phyloP scores from a whole-genome alignment of 1,140 invertebrate genomes.

The Zaprionus nigranus region DNA sequence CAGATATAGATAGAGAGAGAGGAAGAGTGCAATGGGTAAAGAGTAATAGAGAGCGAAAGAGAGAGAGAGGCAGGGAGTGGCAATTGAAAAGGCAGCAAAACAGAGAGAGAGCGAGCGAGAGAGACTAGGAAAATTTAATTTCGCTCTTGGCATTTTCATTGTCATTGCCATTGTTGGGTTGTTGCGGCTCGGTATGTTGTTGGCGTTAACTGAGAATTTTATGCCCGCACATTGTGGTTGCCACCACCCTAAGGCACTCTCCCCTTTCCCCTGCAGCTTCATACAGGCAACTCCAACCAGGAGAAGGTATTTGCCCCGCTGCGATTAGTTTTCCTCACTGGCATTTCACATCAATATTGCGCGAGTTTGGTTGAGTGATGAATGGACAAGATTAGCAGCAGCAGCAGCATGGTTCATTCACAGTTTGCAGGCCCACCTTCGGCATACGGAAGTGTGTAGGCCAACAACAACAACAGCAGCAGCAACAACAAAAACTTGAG shows the following conservation, averaged over 20 bases:
- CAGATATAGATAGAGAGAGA: not conserved
- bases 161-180: constrained; percentile 36
- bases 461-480: constrained; percentile 25
- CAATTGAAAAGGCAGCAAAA: not conserved
- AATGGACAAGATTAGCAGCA: constrained; percentile 38
- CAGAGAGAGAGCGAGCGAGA: not conserved
- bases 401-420: constrained; percentile 27
- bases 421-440: constrained; percentile 9
- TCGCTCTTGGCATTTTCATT: constrained; percentile 40
- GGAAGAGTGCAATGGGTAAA: not conserved
- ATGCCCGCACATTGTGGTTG: constrained; percentile 5
- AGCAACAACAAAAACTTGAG: constrained; percentile 26
- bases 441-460: constrained; percentile 21
- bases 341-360: constrained; percentile 27
- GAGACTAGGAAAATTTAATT: constrained; percentile 26
- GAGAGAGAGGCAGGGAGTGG: not conserved
- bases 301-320: not conserved
- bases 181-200: constrained; percentile 1
- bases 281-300: not conserved
- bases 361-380: constrained; percentile 36
- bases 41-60: not conserved
- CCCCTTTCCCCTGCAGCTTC: not conserved
- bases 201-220: constrained; percentile 19
- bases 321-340: constrained; percentile 21
- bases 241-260: not conserved